Conservation (phyloP, 2,113 vertebrate genomes). For the Pluvialis apricaria region DNA sequence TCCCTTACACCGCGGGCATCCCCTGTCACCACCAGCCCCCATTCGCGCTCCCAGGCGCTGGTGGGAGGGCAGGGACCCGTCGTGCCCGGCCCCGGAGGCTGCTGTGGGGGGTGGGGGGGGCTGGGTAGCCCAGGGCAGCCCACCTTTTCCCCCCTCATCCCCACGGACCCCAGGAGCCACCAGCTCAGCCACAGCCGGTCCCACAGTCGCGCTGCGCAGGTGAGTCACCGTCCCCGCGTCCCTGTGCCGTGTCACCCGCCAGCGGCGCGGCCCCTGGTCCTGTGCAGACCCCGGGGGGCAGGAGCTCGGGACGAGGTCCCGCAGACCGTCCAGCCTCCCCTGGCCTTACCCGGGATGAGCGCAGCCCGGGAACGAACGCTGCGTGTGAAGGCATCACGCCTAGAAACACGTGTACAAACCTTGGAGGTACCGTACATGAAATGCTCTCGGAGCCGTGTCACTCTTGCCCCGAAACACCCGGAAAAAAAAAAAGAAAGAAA, state of each 20-base stretch:
- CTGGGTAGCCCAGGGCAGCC: background rate
- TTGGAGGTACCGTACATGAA: background rate
- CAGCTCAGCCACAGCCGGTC: background rate
- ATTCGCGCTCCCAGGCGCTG: background rate
- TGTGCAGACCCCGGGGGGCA: background rate
- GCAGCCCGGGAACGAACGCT: background rate
- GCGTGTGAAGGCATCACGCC: accelerated
- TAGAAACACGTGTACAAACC: background rate
- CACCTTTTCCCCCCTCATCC: background rate
- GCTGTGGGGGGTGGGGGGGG: background rate
- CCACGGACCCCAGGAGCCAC: background rate
- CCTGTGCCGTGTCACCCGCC: background rate
- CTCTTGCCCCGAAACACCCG: background rate
- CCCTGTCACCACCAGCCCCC: background rate
- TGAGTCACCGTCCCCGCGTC: accelerated
- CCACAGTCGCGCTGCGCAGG: background rate
- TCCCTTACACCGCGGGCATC: background rate
- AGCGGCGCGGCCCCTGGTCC: too few relatives aligned
- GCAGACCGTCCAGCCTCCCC: too few relatives aligned
- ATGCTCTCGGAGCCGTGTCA: background rate
- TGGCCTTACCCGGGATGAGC: background rate
- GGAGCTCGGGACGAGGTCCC: background rate
- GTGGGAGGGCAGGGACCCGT: background rate
- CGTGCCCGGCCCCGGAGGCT: background rate
- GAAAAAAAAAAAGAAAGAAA: background rate